Percentiles rank a stretch among this genome's conserved stretches.
phyloP scores from a whole-genome alignment of 1,140 invertebrate genomes.

The Macrobrachium rosenbergii region DNA sequence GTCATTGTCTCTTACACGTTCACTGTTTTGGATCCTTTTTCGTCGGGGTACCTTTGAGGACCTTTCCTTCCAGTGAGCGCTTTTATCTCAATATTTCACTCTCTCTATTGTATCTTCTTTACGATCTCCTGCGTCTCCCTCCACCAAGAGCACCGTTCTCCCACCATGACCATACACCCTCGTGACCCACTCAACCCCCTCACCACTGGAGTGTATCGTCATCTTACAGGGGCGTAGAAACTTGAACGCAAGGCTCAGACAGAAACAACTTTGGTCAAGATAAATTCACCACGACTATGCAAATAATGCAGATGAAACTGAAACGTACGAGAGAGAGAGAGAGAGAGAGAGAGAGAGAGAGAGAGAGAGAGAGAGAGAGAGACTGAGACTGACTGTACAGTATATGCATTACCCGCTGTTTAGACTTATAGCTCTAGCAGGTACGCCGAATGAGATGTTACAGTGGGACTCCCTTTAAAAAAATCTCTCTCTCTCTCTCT shows the following conservation, averaged over 20 bases:
- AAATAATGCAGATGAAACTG: slow-evolving; percentile 18
- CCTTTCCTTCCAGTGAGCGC: too few relatives aligned
- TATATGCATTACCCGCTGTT: slow-evolving; percentile 21
- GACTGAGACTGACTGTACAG: too few relatives aligned
- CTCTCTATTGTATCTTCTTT: background rate
- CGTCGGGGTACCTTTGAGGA: too few relatives aligned
- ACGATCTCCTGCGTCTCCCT: background rate
- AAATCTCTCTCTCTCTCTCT: too few relatives aligned
- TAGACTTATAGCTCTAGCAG: background rate
- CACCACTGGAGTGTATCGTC: background rate
- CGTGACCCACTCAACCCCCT: background rate
- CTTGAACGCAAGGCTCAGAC: background rate
- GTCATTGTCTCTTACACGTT: too few relatives aligned
- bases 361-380: background rate
- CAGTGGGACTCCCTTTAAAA: too few relatives aligned
- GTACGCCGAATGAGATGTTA: slow-evolving; percentile 5
- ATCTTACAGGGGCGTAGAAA: background rate
- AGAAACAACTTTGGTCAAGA: slow-evolving; percentile 23
- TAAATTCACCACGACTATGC: slow-evolving; percentile 25
- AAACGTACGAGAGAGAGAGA: background rate
- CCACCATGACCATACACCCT: background rate
- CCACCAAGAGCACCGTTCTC: background rate
- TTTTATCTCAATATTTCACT: background rate
- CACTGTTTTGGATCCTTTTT: too few relatives aligned
- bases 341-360: too few relatives aligned